These are phyloP conservation scores for Dinothrombium tinctorium DNA, from an alignment of 1,140 invertebrate species.

Conservation along the genomic window DNA sequence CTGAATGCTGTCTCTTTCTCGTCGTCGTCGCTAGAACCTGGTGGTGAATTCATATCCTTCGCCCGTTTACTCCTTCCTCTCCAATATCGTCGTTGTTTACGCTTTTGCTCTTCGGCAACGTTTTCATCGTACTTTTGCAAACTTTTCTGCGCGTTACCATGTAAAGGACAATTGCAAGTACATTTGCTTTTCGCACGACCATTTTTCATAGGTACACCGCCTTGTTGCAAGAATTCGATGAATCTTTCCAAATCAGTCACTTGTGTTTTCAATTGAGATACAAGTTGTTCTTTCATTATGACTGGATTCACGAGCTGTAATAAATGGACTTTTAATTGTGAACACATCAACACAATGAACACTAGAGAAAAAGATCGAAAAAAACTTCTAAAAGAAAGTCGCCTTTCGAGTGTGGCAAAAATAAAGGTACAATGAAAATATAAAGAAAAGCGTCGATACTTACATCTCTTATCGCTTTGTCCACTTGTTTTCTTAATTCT, in stretches of 20 bases:
- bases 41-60: background rate
- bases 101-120: background rate
- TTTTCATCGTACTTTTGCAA: conserved; percentile 1
- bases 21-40: background rate
- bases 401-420: too few relatives aligned
- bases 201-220: background rate
- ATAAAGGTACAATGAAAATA: too few relatives aligned
- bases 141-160: conserved; percentile 19
- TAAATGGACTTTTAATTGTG: too few relatives aligned
- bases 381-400: too few relatives aligned
- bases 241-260: conserved; percentile 89
- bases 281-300: conserved; percentile 84
- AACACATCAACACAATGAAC: too few relatives aligned
- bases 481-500: conserved; percentile 52
- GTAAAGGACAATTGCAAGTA: conserved; percentile 36
- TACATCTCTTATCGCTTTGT: conserved; percentile 41
- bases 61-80: background rate
- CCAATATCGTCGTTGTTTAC: background rate
- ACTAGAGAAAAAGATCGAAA: too few relatives aligned
- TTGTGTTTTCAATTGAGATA: conserved; percentile 83
- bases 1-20: conserved; percentile 29
- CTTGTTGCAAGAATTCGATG: conserved; percentile 68
- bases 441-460: too few relatives aligned
- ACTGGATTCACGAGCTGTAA: conserved; percentile 71
- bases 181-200: conserved; percentile 23